Evolutionary conservation across 2,888 invertebrate genomes (phyloP).

Genomic region (Mycalesis mineus): DNA sequence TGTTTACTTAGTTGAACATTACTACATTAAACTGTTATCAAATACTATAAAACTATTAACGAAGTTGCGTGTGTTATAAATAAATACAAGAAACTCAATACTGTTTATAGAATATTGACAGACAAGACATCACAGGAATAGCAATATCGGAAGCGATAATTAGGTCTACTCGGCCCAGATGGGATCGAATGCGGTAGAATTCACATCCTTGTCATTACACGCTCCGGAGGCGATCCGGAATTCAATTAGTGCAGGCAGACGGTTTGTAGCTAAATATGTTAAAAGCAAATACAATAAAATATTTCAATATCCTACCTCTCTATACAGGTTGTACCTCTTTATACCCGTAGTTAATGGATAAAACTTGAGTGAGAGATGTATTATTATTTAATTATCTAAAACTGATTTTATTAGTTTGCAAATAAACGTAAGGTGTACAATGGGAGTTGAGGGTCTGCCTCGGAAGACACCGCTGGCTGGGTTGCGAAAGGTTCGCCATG

Average conservation of each 20-base stretch:
- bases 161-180: slow-evolving; percentile 25
- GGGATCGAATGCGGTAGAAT: slow-evolving; percentile 13
- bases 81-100: slow-evolving; percentile 2
- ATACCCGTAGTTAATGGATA: too few relatives aligned
- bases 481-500: too few relatives aligned
- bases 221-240: slow-evolving; percentile 14
- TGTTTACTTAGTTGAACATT: neutral
- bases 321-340: too few relatives aligned
- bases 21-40: neutral
- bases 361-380: too few relatives aligned
- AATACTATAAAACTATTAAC: neutral
- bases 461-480: too few relatives aligned
- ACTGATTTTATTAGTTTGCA: too few relatives aligned
- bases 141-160: slow-evolving; percentile 23
- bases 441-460: too few relatives aligned
- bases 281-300: neutral
- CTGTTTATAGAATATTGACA: slow-evolving; percentile 15
- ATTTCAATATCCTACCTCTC: too few relatives aligned
- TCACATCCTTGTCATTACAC: slow-evolving; percentile 22
- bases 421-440: too few relatives aligned
- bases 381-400: too few relatives aligned
- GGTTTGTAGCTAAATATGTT: neutral
- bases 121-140: slow-evolving; percentile 13
- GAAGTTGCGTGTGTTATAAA: neutral
- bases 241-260: slow-evolving; percentile 20